Evolutionary conservation across 2,797 vertebrate genomes (phyloP), one percentile per base, ranked within the genome.

Genomic region (Mergus octosetaceus): DNA sequence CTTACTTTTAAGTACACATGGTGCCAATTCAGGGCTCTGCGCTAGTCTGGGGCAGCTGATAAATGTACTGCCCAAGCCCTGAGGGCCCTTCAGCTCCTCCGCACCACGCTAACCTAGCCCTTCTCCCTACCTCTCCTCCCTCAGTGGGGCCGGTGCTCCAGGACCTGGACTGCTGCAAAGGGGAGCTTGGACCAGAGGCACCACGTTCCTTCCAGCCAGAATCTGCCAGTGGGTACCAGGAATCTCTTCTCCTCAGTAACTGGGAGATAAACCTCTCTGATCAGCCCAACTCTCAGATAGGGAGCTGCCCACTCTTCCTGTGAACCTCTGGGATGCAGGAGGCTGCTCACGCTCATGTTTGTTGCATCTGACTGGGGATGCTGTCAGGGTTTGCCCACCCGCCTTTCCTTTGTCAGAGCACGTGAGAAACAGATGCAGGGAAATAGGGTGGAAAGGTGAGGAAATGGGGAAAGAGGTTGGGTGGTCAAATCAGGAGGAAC

Each of bases 161-260:
- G 62, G 41, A 54, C 0, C 1, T 32, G 20, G 22, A 41, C 45
- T 0, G 1, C 49, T 49, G 62, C 0, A 2, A 47, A 17, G 25
- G 24, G 13, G 11, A 58, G 13, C 13, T 0, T 21, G 30, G n/a
- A 71, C 24, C n/a, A 56, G 56, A 47, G 36, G 6, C 34, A 39
- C 27, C 56, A 11, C 14, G 21, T 30, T 57, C 27, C 51, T 73
- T 61, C 75, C 61, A 92, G 72, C 15, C 6, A 22, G 13, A 17
- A 19, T 0, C 0, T 45, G 11, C 32, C 51, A 66, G 0, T 22
- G 68, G 54, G 20, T 20, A 34, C 39, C 4, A 19, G 88, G 56
- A 72, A 54, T 28, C 22, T 11, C 49, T 9, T 4, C 28, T 20
- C n/a, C 8, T 25, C 27, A 30, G 57, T 12, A 21, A 6, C 68